These are phyloP conservation scores for Otolemur garnettii DNA, from an alignment of 2,113 vertebrate species.

Conservation along the genomic window DNA sequence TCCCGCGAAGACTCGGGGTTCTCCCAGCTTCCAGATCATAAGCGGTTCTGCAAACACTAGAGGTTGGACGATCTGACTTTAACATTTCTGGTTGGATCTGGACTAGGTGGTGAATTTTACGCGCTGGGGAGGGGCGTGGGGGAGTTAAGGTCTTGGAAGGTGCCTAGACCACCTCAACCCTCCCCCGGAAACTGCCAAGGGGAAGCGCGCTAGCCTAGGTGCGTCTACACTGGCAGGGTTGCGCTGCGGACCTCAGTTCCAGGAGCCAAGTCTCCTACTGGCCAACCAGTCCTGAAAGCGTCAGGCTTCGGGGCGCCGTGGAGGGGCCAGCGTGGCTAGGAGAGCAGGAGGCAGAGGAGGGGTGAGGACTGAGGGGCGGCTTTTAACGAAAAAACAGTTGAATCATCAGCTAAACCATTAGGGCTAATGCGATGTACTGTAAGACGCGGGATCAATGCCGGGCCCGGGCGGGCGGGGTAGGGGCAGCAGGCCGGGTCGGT, in stretches of 20 bases:
- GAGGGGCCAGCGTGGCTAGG: neutral
- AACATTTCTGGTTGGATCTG: fast-evolving
- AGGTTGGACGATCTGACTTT: neutral
- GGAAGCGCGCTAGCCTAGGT: fast-evolving
- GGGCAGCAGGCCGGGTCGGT: neutral
- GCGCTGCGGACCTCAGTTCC: neutral
- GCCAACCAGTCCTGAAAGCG: neutral
- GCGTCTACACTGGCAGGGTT: neutral
- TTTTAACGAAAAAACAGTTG: slow-evolving; percentile 79
- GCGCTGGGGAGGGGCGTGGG: too few relatives aligned
- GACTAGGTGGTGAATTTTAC: neutral
- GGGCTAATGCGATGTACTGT: slow-evolving; percentile 62
- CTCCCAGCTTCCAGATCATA: neutral
- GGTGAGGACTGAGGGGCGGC: slow-evolving; percentile 42
- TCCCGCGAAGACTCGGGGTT: neutral
- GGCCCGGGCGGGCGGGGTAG: neutral
- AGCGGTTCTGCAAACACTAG: neutral
- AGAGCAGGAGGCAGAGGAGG: neutral
- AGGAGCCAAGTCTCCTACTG: neutral
- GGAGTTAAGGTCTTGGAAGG: neutral
- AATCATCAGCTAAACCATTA: slow-evolving; percentile 74
- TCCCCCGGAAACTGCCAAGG: fast-evolving
- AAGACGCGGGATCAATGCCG: slow-evolving; percentile 63
- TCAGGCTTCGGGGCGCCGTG: neutral
- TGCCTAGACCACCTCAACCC: neutral